These are phyloP conservation scores for Yponomeuta malinellus DNA, from an alignment of 2,888 invertebrate species.

Conservation along the genomic window DNA sequence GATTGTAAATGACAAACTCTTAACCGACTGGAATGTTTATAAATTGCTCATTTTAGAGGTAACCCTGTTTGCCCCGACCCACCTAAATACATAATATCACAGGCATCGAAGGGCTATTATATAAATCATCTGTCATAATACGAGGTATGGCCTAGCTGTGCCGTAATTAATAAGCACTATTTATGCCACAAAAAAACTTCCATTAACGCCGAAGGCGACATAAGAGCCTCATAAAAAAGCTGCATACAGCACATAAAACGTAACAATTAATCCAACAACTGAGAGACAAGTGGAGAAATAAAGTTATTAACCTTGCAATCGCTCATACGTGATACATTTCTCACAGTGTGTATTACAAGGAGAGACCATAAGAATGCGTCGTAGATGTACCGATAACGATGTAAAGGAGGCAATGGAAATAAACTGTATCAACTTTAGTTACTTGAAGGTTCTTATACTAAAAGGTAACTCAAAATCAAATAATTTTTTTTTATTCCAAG, in stretches of 20 bases:
- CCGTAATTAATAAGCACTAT: neutral
- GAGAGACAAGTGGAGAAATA: conserved; percentile 15
- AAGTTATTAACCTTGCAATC: conserved; percentile 22
- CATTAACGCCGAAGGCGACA: neutral
- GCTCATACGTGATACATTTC: neutral
- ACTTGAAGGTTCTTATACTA: neutral
- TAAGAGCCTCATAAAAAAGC: neutral
- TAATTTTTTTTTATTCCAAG: too few species aligned
- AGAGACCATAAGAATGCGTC: neutral
- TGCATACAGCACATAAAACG: neutral
- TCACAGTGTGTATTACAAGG: neutral
- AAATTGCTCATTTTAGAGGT: too few species aligned
- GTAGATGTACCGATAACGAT: neutral
- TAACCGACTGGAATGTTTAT: too few species aligned
- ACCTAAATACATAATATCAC: too few species aligned
- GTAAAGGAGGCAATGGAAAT: neutral
- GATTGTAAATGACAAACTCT: too few species aligned
- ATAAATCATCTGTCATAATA: too few species aligned
- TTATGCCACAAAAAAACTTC: neutral
- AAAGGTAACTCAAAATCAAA: neutral
- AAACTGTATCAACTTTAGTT: neutral
- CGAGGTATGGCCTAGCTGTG: too few species aligned
- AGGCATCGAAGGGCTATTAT: too few species aligned
- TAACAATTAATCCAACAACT: neutral
- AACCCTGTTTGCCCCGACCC: too few species aligned